Conservation (phyloP, 2,113 vertebrate species). For the mouse (Mus musculus) region DNA sequence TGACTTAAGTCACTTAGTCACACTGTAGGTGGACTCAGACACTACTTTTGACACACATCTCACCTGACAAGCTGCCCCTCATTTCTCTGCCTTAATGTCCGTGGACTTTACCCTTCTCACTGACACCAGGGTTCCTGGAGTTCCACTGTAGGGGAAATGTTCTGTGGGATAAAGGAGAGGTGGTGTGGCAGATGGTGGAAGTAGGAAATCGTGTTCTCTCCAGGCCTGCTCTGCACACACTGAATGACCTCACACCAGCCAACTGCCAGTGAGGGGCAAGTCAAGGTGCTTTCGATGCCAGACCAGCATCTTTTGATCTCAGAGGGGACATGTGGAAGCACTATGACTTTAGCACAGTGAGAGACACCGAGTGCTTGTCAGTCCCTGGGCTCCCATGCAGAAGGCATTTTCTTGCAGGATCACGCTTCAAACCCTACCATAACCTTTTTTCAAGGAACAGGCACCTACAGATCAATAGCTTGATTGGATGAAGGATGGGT, state of each 20-base stretch:
- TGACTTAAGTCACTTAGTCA: background rate
- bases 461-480: conserved; percentile 55
- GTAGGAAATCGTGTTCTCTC: background rate
- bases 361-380: background rate
- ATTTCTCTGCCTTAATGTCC: background rate
- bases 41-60: background rate
- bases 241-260: background rate
- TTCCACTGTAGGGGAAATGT: background rate
- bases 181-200: background rate
- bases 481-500: conserved; percentile 65
- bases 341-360: background rate
- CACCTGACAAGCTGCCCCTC: background rate
- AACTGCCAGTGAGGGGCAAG: background rate
- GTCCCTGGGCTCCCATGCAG: background rate
- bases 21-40: background rate
- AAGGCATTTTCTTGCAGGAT: conserved; percentile 68
- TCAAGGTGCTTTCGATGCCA: background rate
- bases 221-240: background rate
- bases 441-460: conserved; percentile 47
- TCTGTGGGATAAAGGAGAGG: background rate
- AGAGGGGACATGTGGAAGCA: background rate
- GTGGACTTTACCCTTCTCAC: background rate
- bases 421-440: conserved; percentile 40
- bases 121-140: background rate
- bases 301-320: background rate